phyloP scores from a whole-genome alignment of 2,888 invertebrate genomes.

The Elegia similella region DNA sequence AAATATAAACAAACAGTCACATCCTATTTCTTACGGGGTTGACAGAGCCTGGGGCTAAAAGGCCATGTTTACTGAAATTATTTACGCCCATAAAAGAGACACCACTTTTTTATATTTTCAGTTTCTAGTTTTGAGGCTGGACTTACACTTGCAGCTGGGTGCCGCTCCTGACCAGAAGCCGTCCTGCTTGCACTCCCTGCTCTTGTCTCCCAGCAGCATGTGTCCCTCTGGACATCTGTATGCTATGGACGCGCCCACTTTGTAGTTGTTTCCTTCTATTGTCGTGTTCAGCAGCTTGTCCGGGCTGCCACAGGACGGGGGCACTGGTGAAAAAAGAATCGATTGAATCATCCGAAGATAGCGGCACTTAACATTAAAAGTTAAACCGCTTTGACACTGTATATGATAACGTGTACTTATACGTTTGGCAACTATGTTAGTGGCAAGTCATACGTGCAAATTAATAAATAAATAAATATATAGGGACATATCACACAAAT shows the following conservation, averaged over 20 bases:
- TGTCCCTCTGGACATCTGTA: conserved; percentile 92
- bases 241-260: conserved; percentile 85
- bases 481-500: no score
- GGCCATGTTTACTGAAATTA: no score
- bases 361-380: neutral
- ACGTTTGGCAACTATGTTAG: no score
- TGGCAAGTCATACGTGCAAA: no score
- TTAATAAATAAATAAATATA: no score
- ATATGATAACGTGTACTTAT: no score
- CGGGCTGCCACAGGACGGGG: conserved; percentile 93
- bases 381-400: no score
- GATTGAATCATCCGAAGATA: neutral
- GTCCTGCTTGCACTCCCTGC: conserved; percentile 85
- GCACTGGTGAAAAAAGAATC: conserved; percentile 78
- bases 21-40: no score
- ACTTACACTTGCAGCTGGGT: conserved; percentile 93
- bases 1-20: no score
- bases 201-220: conserved; percentile 86
- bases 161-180: conserved; percentile 93
- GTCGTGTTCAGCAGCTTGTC: conserved; percentile 92
- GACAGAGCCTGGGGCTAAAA: no score
- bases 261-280: conserved; percentile 85
- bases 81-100: no score
- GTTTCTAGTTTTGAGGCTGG: neutral
- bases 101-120: no score